phyloP scores from a whole-genome alignment of 2,113 vertebrate genomes.

The Bujurquina vittata region DNA sequence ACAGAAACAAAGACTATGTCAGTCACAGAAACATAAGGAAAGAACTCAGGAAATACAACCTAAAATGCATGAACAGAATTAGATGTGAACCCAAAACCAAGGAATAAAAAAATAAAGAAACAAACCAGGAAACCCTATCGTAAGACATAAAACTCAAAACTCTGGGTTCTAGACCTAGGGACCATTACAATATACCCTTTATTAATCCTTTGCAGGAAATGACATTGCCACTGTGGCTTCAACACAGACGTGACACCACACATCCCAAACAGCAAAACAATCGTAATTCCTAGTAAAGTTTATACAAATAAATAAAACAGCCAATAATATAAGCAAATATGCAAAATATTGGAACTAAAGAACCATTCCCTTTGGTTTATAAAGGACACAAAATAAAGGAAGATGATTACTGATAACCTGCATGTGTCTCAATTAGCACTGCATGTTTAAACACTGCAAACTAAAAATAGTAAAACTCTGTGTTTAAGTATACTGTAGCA shows the following conservation, averaged over 20 bases:
- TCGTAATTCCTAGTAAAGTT: neutral
- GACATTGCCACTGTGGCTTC: neutral
- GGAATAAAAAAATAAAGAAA: too few species aligned
- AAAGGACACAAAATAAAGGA: neutral
- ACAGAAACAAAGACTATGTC: too few species aligned
- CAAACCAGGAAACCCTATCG: too few species aligned
- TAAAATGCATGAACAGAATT: too few species aligned
- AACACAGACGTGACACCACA: neutral
- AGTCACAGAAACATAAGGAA: too few species aligned
- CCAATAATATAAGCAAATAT: neutral
- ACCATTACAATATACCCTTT: neutral
- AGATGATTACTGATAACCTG: neutral
- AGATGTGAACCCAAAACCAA: too few species aligned
- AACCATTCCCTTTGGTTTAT: neutral
- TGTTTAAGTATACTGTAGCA: neutral
- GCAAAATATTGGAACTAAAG: neutral
- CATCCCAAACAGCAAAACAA: neutral
- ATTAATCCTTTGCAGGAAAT: slow-evolving; percentile 7
- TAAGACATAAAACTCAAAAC: too few species aligned
- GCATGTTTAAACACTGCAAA: neutral
- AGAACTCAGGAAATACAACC: too few species aligned
- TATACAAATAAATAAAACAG: neutral
- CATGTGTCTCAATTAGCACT: neutral
- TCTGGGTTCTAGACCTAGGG: too few species aligned
- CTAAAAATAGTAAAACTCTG: neutral